A percentile compares a stretch with the other conserved stretches of the same genome.
Conservation (phyloP, 2,113 vertebrate genomes). For the Channa argus region DNA sequence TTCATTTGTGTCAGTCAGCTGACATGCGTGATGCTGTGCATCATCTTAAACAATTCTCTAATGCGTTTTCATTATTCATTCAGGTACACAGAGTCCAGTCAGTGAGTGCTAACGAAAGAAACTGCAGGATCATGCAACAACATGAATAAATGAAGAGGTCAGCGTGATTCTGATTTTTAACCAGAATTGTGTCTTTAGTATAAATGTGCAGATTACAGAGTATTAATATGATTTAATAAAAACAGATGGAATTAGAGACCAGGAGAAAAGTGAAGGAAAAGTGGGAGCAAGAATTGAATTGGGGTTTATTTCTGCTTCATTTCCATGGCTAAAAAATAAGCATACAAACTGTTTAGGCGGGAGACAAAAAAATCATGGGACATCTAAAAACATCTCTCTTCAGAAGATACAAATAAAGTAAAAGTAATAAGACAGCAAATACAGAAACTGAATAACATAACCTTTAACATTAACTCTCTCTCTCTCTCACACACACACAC, state of each 20-base stretch:
- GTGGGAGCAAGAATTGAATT: conserved; percentile 31
- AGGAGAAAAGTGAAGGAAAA: conserved; percentile 6
- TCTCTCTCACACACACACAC: too few relatives aligned
- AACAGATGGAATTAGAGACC: not conserved
- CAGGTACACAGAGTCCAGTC: too few relatives aligned
- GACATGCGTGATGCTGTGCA: too few relatives aligned
- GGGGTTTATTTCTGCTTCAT: conserved; percentile 42
- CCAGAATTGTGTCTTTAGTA: not conserved
- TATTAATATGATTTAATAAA: too few relatives aligned
- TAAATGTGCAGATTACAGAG: too few relatives aligned
- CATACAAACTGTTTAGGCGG: conserved; percentile 28
- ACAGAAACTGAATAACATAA: not conserved
- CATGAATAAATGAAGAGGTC: conserved; percentile 21
- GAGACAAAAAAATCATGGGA: not conserved
- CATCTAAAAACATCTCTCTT: conserved; percentile 4
- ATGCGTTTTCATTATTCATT: too few relatives aligned
- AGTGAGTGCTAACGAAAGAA: too few relatives aligned
- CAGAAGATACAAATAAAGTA: not conserved
- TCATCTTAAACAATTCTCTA: too few relatives aligned
- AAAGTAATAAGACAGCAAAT: not conserved
- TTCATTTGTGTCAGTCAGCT: too few relatives aligned
- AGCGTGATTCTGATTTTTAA: conserved; percentile 17
- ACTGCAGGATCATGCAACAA: not conserved
- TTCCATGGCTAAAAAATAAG: conserved; percentile 30
- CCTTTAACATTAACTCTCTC: too few relatives aligned